Base-by-base conservation (phyloP, 1,140 invertebrate species). In the Drosophila gunungcola region DNA sequence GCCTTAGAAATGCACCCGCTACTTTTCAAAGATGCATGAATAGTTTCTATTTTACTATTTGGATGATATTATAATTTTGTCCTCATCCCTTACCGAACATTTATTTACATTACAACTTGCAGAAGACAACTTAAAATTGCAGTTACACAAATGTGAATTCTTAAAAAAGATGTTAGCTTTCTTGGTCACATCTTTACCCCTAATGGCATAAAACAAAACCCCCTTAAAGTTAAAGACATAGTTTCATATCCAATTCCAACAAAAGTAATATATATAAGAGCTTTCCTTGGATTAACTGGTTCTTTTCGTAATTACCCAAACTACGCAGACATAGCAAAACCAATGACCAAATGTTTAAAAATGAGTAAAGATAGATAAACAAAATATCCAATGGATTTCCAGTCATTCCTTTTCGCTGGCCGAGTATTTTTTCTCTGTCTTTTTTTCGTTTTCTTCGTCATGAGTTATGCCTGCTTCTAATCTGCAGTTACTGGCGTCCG, bases 111-210 rank as follows among this genome's bases (percentile, higher is more conserved):
- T 55, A 27, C 12, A 55, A 29, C 13, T 56, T n/a, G n/a, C n/a
- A n/a, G n/a, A n/a, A 32, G 41, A 45, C 0, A 56, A 56, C 34
- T 34, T 57, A 45, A 45, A 45, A 45, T 36, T 36, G 29, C 42
- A 57, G 13, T n/a, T 43, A 34, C 42, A 57, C 16, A 57, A 57
- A 46, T 57, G 55, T 43, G 54, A 57, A n/a, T 36, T 45, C n/a
- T 45, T 45, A 57, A 42, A 42, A 39, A 13, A 29, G 4, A 42
- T 42, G n/a, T 12, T 41, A 41, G 4, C 11, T 55, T 57, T 57
- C 11, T 45, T 45, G 54, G 54, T 57, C 13, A 57, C 21, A 42
- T 55, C 12, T 38, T 54, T 29, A 29, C 16, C 10, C 34, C 21
- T n/a, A 53, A n/a, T 38, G 53, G 6, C 3, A 42, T 55, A 29